A percentile compares a stretch with the other conserved stretches of the same genome.
These are phyloP conservation scores for Andinoacara biseriatus DNA, from an alignment of 2,113 vertebrate species.

Conservation along the genomic window DNA sequence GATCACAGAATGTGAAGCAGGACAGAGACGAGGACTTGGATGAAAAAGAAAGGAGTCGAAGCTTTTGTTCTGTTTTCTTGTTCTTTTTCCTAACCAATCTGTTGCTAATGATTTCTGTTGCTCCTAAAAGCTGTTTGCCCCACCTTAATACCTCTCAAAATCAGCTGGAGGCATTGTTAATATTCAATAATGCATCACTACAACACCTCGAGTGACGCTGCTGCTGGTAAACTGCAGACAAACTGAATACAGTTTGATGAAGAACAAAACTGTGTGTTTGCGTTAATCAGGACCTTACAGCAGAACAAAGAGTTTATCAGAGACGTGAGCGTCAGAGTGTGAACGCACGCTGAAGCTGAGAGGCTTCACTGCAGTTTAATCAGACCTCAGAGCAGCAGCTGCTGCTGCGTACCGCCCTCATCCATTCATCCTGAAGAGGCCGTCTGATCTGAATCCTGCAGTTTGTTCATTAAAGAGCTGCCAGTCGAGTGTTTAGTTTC, in stretches of 20 bases:
- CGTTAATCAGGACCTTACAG: not conserved
- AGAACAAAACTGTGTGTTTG: not conserved
- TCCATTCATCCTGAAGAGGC: not conserved
- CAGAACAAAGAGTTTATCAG: not conserved
- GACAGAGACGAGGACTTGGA: not conserved
- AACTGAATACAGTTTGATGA: not conserved
- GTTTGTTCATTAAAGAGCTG: not conserved
- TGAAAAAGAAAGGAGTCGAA: not conserved
- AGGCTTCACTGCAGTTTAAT: not conserved
- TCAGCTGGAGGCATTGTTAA: not conserved
- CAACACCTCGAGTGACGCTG: not conserved
- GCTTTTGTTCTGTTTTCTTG: not conserved
- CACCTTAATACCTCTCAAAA: not conserved
- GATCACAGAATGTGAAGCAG: not conserved
- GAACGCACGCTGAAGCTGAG: not conserved
- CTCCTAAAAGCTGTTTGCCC: not conserved
- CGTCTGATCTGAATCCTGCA: not conserved
- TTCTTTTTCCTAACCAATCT: not conserved
- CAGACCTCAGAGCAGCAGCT: not conserved
- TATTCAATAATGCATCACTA: fast-evolving
- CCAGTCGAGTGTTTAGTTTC: not conserved
- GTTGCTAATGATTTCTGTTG: not conserved
- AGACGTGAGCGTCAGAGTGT: not conserved
- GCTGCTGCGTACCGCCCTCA: not conserved
- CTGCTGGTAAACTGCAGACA: not conserved